Conservation (phyloP, 2,113 vertebrate genomes). For the Petrocephalus zakoni region DNA sequence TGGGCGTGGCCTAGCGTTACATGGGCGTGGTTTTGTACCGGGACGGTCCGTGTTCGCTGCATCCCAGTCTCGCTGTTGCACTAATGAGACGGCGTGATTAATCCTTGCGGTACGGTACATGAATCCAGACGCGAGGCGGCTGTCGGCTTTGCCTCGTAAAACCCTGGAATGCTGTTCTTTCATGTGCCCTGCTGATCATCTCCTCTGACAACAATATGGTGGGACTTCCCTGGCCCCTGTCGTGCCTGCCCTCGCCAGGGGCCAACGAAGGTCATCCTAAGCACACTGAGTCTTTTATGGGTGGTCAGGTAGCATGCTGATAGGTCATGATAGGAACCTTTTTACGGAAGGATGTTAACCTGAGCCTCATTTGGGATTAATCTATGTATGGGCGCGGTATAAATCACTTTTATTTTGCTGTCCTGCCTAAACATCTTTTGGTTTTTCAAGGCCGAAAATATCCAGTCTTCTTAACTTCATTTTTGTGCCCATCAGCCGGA, state of each 20-base stretch:
- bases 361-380: slow-evolving; percentile 60
- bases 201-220: slow-evolving; percentile 71
- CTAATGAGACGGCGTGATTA: slow-evolving; percentile 65
- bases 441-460: background rate
- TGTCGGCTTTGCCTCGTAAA: slow-evolving; percentile 50
- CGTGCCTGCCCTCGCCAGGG: slow-evolving; percentile 56
- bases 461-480: slow-evolving; percentile 19
- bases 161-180: slow-evolving; percentile 65
- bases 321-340: slow-evolving; percentile 58
- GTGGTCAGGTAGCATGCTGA: slow-evolving; percentile 58
- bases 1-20: background rate
- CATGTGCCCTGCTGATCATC: slow-evolving; percentile 68
- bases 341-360: slow-evolving; percentile 57
- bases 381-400: slow-evolving; percentile 54
- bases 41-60: slow-evolving; percentile 45
- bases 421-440: background rate
- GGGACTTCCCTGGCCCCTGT: slow-evolving; percentile 64
- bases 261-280: slow-evolving; percentile 53
- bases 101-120: slow-evolving; percentile 60
- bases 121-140: slow-evolving; percentile 57
- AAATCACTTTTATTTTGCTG: slow-evolving; percentile 57
- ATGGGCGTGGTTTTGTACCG: background rate
- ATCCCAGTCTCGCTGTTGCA: slow-evolving; percentile 53
- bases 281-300: slow-evolving; percentile 60
- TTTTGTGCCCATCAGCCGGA: slow-evolving; percentile 35